These are phyloP conservation scores for Chesias legatella DNA, from an alignment of 2,888 invertebrate species.

Conservation along the genomic window DNA sequence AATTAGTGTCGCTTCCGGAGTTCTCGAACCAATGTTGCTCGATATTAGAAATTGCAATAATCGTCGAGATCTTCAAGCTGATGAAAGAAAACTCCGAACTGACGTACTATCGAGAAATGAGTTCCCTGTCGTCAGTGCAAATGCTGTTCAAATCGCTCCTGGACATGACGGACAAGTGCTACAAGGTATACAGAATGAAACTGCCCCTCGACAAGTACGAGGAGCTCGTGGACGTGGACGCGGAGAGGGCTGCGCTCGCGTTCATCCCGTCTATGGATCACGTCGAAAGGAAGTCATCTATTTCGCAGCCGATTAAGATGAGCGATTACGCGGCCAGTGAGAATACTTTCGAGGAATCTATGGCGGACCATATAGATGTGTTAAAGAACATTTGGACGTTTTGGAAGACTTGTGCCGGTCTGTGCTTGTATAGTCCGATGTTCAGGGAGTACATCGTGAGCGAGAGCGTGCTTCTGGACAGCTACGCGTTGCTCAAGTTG, in stretches of 20 bases:
- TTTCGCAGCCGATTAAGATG: constrained; percentile 38
- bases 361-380: constrained; percentile 49
- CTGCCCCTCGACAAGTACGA: constrained; percentile 51
- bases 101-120: constrained; percentile 56
- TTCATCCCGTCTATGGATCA: constrained; percentile 25
- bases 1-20: constrained; percentile 72
- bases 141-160: constrained; percentile 66
- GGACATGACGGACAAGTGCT: constrained; percentile 60
- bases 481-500: constrained; percentile 60
- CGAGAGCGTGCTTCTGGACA: constrained; percentile 56
- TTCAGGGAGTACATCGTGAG: constrained; percentile 68
- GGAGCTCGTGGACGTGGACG: constrained; percentile 51
- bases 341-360: constrained; percentile 35
- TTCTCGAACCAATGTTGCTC: constrained; percentile 82
- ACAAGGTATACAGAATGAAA: constrained; percentile 55
- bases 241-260: constrained; percentile 46
- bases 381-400: constrained; percentile 68
- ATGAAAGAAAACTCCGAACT: constrained; percentile 54
- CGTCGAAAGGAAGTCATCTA: constrained; percentile 32
- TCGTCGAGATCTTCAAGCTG: constrained; percentile 79
- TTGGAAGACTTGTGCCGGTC: constrained; percentile 72
- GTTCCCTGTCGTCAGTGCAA: constrained; percentile 60
- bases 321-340: constrained; percentile 29
- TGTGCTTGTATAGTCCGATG: constrained; percentile 79
- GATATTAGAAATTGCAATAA: constrained; percentile 81